phyloP scores from a whole-genome alignment of 2,113 vertebrate genomes.

The Upupa epops region DNA sequence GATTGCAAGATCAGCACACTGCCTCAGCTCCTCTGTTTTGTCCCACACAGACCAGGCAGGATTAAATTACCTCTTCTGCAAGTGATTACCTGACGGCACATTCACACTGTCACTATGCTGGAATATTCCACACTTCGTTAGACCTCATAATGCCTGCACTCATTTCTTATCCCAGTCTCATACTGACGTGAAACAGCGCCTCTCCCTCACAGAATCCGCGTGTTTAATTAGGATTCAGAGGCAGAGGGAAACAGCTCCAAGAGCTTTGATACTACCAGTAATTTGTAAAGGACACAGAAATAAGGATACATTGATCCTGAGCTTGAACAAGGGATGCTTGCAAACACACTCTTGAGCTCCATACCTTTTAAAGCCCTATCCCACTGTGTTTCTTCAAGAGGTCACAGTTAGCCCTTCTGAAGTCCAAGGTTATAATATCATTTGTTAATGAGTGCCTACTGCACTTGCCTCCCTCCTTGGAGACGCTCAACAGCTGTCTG shows the following conservation, averaged over 20 bases:
- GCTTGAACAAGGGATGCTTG: no score
- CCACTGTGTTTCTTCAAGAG: no score
- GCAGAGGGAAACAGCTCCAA: neutral
- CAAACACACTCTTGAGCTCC: no score
- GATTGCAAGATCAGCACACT: neutral
- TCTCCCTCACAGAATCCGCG: neutral
- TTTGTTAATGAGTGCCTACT: no score
- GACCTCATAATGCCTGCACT: neutral
- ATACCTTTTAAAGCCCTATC: no score
- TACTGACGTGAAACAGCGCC: neutral
- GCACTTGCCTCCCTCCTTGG: no score
- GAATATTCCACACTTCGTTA: neutral
- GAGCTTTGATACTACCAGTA: neutral
- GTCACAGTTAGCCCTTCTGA: no score
- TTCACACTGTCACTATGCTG: neutral
- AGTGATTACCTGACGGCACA: neutral
- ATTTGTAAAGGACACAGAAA: neutral
- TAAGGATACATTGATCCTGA: no score
- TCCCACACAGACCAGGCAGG: neutral
- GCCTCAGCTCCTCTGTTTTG: neutral
- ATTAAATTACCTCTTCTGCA: neutral
- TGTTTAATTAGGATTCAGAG: neutral
- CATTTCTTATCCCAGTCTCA: neutral
- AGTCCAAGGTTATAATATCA: no score
- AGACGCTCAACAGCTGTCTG: no score